These are phyloP conservation scores for Trissolcus brochymenae DNA, from an alignment of 2,888 invertebrate species.

Conservation along the genomic window DNA sequence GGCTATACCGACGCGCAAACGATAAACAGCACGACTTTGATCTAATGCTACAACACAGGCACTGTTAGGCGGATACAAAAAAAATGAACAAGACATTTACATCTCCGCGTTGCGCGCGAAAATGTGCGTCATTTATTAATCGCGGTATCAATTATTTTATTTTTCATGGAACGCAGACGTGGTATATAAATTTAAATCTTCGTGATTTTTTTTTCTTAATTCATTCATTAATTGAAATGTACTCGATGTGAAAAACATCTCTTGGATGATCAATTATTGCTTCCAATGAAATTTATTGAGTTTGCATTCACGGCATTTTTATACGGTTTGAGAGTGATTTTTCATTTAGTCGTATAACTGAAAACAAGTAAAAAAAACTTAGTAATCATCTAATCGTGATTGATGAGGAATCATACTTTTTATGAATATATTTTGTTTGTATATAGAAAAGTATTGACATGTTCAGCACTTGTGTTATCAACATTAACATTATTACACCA, in stretches of 20 bases:
- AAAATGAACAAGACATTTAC: conserved; percentile 50
- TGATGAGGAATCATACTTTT: no score
- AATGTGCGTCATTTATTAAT: conserved; percentile 46
- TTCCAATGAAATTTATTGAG: no score
- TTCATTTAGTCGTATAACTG: no score
- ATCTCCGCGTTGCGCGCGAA: conserved; percentile 33
- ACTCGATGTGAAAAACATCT: neutral
- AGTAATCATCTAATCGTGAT: no score
- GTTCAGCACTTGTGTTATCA: no score
- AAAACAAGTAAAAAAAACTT: no score
- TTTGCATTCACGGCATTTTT: no score
- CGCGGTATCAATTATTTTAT: conserved; percentile 33
- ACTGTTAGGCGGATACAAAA: conserved; percentile 31
- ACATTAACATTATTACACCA: no score
- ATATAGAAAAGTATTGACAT: no score
- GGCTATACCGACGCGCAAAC: conserved; percentile 26
- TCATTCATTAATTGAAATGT: conserved; percentile 6
- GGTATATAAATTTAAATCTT: conserved; percentile 27
- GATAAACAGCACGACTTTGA: conserved; percentile 48
- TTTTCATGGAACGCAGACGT: conserved; percentile 23
- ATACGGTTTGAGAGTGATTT: no score
- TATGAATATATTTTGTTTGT: no score
- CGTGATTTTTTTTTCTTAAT: conserved; percentile 1
- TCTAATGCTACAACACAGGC: conserved; percentile 47
- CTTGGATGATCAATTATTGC: neutral